Evolutionary conservation across 2,888 invertebrate species (phyloP), one percentile per base, ranked within the genome.

Genomic region (Pterostichus madidus): DNA sequence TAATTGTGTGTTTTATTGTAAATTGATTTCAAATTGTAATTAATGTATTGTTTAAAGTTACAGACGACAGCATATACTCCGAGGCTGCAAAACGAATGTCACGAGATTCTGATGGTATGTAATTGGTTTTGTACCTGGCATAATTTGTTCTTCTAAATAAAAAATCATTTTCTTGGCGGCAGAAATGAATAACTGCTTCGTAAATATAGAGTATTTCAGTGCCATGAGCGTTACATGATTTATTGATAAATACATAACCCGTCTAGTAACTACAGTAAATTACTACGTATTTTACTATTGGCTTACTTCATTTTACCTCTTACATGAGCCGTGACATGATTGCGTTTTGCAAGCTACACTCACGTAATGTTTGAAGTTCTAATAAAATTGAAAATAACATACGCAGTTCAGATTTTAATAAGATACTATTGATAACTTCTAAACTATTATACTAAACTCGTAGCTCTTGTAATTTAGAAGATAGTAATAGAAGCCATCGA

Each of bases 71-170:
- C 87, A 88, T 89, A 86, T 90, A 88, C 86, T 89, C 89, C 86
- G 90, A 90, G 86, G 87, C 87, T 85, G 89, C 88, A 84, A 90
- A 91, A 87, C 88, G 91, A 84, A 87, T 89, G 85, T 91, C 90
- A 80, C 88, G 89, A 86, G 90, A 90, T 85, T 91, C 90, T 31
- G 91, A 91, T 85, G 90, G 91, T 91, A 89, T 88, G 90, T 71
- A 44, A 44, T 71, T 5, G 11, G 35, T 68, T 39, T 39, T 68
- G 17, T 31, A 5, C 17, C 10, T 31, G 7, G 4, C 6, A 59
- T 59, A 59, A 59, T 59, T 2, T 59, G 24, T 3, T 2, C 24
- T 24, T 24, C 24, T 24, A 24, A 24, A 24, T 24, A 24, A 24
- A 24, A 24, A 24, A 24, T 24, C 2, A 2, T 59, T 46, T 2